Conservation (phyloP, 2,888 invertebrate genomes). For the Meteorus cinctellus region DNA sequence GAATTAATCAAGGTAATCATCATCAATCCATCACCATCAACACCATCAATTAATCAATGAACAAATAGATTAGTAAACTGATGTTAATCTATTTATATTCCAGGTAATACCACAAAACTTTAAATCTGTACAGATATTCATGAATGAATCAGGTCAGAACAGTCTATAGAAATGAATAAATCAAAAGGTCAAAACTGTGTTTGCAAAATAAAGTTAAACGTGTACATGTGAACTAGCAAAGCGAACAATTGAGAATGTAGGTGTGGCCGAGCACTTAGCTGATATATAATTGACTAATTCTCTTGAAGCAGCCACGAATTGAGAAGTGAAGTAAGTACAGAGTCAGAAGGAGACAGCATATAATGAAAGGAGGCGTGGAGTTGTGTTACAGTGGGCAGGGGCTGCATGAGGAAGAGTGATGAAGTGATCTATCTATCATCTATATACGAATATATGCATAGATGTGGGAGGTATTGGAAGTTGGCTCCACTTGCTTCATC, state of each 20-base stretch:
- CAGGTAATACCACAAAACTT: too few relatives aligned
- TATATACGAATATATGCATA: background rate
- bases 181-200: background rate
- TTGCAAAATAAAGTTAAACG: slow-evolving; percentile 1
- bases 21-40: background rate
- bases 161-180: background rate
- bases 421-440: background rate
- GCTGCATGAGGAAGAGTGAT: slow-evolving; percentile 25
- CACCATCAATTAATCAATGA: slow-evolving; percentile 24
- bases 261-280: slow-evolving; percentile 70
- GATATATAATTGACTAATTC: slow-evolving; percentile 71
- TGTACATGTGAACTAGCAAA: slow-evolving; percentile 42
- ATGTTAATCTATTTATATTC: too few relatives aligned
- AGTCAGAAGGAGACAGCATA: background rate
- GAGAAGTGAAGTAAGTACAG: slow-evolving; percentile 40
- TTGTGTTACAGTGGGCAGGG: slow-evolving; percentile 3
- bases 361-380: background rate
- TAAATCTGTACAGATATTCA: background rate
- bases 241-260: slow-evolving; percentile 61
- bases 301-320: slow-evolving; percentile 66
- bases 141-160: background rate
- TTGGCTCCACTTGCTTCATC: background rate
- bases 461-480: slow-evolving; percentile 2
- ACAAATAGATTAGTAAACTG: too few relatives aligned
- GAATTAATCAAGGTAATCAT: slow-evolving; percentile 8